Percentiles rank a stretch among this genome's conserved stretches.
Evolutionary conservation across 2,888 invertebrate species (phyloP).

Genomic region (Spicauda simplicius): DNA sequence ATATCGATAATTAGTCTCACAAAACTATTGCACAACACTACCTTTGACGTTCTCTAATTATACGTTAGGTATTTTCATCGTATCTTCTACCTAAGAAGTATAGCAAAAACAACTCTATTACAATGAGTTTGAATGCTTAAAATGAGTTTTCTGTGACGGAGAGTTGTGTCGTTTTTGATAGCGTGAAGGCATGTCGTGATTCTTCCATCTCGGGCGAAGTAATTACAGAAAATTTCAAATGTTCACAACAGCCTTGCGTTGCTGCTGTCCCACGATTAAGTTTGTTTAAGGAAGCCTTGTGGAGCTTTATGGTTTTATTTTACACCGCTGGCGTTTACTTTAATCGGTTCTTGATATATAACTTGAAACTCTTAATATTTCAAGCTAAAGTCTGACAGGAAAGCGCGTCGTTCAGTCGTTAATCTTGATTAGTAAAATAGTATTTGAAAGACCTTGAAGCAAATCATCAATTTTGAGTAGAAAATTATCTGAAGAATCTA

Average conservation of each 20-base stretch:
- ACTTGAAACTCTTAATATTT: too few relatives aligned
- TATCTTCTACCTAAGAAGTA: not conserved
- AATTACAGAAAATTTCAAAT: conserved; percentile 60
- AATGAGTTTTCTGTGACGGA: not conserved
- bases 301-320: not conserved
- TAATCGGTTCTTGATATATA: too few relatives aligned
- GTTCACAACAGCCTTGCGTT: conserved; percentile 48
- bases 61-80: conserved; percentile 16
- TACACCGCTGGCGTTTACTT: too few relatives aligned
- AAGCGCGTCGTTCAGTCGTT: too few relatives aligned
- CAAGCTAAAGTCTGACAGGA: too few relatives aligned
- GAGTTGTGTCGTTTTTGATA: conserved; percentile 32
- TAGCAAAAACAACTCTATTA: conserved; percentile 25
- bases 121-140: not conserved
- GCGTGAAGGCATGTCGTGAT: conserved; percentile 42
- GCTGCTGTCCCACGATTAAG: conserved; percentile 24
- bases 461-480: too few relatives aligned
- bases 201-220: conserved; percentile 54
- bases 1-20: conserved; percentile 49
- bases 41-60: conserved; percentile 48
- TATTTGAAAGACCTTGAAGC: too few relatives aligned
- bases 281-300: conserved; percentile 16
- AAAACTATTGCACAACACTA: conserved; percentile 49
- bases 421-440: too few relatives aligned
- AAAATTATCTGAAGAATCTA: too few relatives aligned